Conservation (phyloP, 2,888 invertebrate genomes). For the Melinaea menophilus region DNA sequence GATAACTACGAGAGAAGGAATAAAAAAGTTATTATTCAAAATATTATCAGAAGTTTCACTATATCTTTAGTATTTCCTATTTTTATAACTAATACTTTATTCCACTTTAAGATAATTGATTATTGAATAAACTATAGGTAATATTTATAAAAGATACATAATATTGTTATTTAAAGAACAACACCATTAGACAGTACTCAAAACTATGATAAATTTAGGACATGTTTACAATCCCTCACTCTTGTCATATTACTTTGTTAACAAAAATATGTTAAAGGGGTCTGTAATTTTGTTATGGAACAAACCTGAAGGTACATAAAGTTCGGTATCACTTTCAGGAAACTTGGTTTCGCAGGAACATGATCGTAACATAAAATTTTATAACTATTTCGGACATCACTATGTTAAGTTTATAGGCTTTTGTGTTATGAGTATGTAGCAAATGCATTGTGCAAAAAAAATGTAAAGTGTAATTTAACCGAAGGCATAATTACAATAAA, state of each 20-base stretch:
- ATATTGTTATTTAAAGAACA: no score
- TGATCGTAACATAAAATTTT: slow-evolving; percentile 72
- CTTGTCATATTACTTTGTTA: not conserved
- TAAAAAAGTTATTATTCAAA: no score
- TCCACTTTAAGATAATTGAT: no score
- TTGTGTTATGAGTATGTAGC: slow-evolving; percentile 66
- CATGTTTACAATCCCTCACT: not conserved
- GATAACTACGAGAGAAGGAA: no score
- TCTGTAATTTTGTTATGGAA: not conserved
- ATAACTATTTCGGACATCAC: slow-evolving; percentile 69
- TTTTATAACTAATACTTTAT: no score
- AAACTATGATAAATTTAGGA: not conserved
- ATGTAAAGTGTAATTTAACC: no score
- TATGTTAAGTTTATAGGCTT: slow-evolving; percentile 67
- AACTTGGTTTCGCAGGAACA: slow-evolving; percentile 61
- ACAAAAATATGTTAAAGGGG: not conserved
- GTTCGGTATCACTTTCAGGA: slow-evolving; percentile 59
- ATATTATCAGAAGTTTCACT: no score
- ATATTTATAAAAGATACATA: no score
- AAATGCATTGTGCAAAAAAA: slow-evolving; percentile 41
- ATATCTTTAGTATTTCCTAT: no score
- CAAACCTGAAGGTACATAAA: slow-evolving; percentile 30
- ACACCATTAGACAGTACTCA: no score
- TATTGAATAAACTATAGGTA: no score
- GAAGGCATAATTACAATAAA: no score